Base-by-base conservation (phyloP, 2,113 vertebrate species). In the Ginglymostoma cirratum region DNA sequence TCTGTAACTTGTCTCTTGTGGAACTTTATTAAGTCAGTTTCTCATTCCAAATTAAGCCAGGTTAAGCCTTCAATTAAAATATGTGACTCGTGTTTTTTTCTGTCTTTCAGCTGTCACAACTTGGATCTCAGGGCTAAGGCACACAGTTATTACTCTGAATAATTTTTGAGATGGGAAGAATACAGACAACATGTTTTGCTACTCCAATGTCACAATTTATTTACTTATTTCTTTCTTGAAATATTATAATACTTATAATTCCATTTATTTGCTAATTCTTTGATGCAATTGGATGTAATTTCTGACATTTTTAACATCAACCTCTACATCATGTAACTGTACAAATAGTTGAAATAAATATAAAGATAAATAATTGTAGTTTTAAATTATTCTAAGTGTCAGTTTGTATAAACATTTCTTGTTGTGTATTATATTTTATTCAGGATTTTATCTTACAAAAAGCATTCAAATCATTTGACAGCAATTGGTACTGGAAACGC, bases 241-340 rank as follows among this genome's bases (percentile, higher is more conserved):
- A 96, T 96, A 96, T 95, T 96, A 96, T 96, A 97, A 97, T 66
- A 96, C 96, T 96, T 97, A 96, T 85, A 70, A 96, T 97, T 97
- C 97, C 96, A 97, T 96, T 97, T 98, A 97, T 97, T 98, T 97
- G 96, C 96, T 98, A 97, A 98, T 97, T 97, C 97, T 97, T 97
- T 87, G 21, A 87, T 87, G 85, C 85, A 52, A 52, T 55, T 94
- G 93, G 38, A 69, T 94, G 48, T 96, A 96, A 96, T 96, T 66
- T 66, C 80, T 67, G 96, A 70, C 72, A 96, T 96, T 95, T 96
- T 96, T 96, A 89, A 83, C 96, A 94, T 66, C 96, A 96, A 96
- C 96, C 97, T 97, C 97, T 97, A 97, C 97, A 97, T 97, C 97
- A 97, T 97, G 97, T 34, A 0, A 96, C 97, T 97, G 97, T 98